These are phyloP conservation scores for Atrichornis clamosus DNA, from an alignment of 2,113 vertebrate species.

Conservation along the genomic window DNA sequence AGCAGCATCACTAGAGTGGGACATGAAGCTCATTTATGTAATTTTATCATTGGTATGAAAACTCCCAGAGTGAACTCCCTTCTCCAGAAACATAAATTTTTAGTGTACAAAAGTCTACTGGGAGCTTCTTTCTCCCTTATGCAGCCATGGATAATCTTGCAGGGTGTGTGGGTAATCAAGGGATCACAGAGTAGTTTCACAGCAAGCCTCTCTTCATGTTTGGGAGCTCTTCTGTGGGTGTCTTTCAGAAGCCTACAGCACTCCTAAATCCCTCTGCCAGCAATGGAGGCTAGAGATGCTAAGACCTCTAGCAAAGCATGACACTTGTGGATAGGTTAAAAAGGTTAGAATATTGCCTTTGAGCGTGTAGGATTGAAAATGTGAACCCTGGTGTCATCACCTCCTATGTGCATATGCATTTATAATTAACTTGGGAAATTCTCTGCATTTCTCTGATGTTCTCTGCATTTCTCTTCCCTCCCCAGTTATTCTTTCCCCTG, in stretches of 20 bases:
- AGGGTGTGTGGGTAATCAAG: background rate
- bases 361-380: background rate
- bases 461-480: background rate
- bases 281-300: background rate
- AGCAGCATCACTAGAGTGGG: background rate
- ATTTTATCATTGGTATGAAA: background rate
- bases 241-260: background rate
- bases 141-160: background rate
- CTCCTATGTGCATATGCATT: background rate
- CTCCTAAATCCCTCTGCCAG: background rate
- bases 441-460: background rate
- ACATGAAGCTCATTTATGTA: background rate
- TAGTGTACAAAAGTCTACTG: background rate
- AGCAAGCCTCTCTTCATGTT: background rate
- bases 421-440: background rate
- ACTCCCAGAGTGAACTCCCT: background rate
- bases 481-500: background rate
- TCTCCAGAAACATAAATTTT: background rate
- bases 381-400: background rate
- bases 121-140: background rate
- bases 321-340: background rate
- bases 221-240: background rate
- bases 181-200: background rate
- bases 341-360: background rate
- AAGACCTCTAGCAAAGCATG: background rate